phyloP scores from a whole-genome alignment of 2,113 vertebrate genomes.

The Lasiurus borealis region DNA sequence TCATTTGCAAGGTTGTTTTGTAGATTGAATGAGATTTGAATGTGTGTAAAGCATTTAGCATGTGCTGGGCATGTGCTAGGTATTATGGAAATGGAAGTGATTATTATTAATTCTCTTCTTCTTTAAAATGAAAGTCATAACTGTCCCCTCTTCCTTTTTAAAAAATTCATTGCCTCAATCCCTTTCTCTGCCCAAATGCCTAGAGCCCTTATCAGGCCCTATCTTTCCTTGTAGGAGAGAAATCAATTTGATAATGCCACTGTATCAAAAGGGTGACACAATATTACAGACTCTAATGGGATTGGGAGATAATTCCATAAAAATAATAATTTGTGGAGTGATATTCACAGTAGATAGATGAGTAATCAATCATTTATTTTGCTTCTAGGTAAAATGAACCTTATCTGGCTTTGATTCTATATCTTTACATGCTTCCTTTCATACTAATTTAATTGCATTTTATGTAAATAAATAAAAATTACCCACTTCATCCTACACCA shows the following conservation, averaged over 20 bases:
- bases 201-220: not conserved
- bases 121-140: not conserved
- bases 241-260: conserved; percentile 29
- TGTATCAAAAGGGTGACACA: not conserved
- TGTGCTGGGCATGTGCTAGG: not conserved
- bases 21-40: not conserved
- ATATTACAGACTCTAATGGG: not conserved
- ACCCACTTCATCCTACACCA: conserved; percentile 35
- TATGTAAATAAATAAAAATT: conserved; percentile 30
- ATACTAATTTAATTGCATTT: conserved; percentile 44
- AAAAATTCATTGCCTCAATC: not conserved
- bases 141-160: not conserved
- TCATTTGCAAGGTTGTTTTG: not conserved
- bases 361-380: conserved; percentile 25
- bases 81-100: conserved; percentile 32
- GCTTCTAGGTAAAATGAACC: conserved; percentile 8
- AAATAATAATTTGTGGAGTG: conserved; percentile 44
- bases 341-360: conserved; percentile 18
- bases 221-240: not conserved
- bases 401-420: conserved; percentile 30
- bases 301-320: conserved; percentile 1
- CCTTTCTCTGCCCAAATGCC: not conserved
- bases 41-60: not conserved
- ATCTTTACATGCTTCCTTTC: conserved; percentile 41
- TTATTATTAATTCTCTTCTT: conserved; percentile 54